phyloP scores from a whole-genome alignment of 1,140 invertebrate genomes.

The Apis laboriosa region DNA sequence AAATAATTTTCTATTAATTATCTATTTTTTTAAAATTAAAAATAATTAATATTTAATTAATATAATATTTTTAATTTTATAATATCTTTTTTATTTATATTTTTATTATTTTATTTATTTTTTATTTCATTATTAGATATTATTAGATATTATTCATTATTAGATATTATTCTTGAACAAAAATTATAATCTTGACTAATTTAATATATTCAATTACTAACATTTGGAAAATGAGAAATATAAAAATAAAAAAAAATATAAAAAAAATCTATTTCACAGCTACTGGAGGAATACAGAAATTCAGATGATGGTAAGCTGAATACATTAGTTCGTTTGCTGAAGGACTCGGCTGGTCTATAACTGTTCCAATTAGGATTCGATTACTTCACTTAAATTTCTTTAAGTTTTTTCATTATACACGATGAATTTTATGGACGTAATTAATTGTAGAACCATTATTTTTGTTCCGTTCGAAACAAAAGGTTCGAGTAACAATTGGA shows the following conservation, averaged over 20 bases:
- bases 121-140: no score
- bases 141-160: no score
- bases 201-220: background rate
- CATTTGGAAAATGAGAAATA: background rate
- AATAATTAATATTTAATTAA: no score
- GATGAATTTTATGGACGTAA: background rate
- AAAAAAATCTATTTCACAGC: conserved; percentile 76
- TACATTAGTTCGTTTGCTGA: conserved; percentile 82
- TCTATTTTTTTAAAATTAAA: background rate
- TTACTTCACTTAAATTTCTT: conserved; percentile 31
- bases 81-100: no score
- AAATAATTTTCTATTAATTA: background rate
- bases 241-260: background rate
- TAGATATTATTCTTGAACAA: no score
- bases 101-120: no score
- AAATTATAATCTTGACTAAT: no score
- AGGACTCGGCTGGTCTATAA: conserved; percentile 59
- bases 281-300: conserved; percentile 85
- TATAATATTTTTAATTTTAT: no score
- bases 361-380: conserved; percentile 11
- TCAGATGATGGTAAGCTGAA: conserved; percentile 84
- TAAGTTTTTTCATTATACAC: background rate
- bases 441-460: conserved; percentile 28
- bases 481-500: background rate
- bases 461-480: conserved; percentile 13